Conservation (phyloP, 2,797 vertebrate species). For the Pangasius mekongensis region DNA sequence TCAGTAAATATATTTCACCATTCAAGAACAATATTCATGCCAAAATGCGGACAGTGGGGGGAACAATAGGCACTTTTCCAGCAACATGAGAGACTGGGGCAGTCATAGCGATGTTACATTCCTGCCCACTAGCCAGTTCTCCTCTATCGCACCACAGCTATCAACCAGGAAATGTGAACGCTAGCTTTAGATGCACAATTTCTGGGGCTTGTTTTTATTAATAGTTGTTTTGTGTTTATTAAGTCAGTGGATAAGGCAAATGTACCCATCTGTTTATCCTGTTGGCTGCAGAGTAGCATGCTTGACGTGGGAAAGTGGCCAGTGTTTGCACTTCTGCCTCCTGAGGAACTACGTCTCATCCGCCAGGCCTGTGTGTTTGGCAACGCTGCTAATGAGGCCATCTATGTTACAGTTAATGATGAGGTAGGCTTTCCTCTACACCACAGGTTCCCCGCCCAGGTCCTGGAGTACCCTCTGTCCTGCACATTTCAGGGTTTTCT, state of each 20-base stretch:
- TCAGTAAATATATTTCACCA: not conserved
- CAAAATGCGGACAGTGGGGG: not conserved
- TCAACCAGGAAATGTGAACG: not conserved
- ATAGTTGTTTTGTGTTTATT: not conserved
- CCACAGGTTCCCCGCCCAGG: no score
- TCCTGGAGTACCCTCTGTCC: not conserved
- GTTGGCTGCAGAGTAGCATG: conserved; percentile 80
- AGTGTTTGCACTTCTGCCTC: conserved; percentile 94
- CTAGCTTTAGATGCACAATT: not conserved
- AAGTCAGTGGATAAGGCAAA: not conserved
- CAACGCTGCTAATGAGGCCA: conserved; percentile 91
- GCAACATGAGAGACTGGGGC: no score
- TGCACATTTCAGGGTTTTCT: not conserved
- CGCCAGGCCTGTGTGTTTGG: conserved; percentile 96
- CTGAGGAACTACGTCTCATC: conserved; percentile 89
- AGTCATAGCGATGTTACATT: no score
- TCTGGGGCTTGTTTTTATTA: not conserved
- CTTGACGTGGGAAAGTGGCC: conserved; percentile 99
- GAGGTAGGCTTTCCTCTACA: conserved; percentile 80
- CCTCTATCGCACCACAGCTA: not conserved
- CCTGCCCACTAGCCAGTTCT: not conserved
- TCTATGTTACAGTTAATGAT: conserved; percentile 92
- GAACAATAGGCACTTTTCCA: no score
- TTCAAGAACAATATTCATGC: not conserved
- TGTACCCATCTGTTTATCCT: conserved; percentile 38